Conservation (phyloP, 2,113 vertebrate species). For the Lates calcarifer region DNA sequence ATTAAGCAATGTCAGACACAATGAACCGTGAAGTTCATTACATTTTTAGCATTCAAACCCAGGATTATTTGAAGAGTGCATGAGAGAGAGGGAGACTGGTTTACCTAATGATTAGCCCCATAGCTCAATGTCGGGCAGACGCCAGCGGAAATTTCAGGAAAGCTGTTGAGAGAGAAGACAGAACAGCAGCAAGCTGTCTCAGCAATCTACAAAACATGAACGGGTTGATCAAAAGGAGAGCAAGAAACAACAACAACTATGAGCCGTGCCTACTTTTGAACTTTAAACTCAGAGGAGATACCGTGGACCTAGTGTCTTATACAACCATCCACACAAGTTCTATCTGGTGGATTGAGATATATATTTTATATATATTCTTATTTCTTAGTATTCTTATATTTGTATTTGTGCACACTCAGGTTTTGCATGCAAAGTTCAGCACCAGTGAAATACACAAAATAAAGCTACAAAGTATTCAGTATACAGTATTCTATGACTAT, state of each 20-base stretch:
- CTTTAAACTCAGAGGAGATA: constrained; percentile 33
- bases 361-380: too few relatives aligned
- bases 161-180: constrained; percentile 59
- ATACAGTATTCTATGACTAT: background rate
- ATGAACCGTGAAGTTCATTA: constrained; percentile 99
- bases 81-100: constrained; percentile 82
- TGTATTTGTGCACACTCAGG: background rate
- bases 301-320: background rate
- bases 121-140: constrained; percentile 86
- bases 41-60: constrained; percentile 98
- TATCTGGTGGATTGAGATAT: background rate
- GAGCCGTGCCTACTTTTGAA: constrained; percentile 48
- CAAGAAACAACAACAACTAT: constrained; percentile 41
- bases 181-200: constrained; percentile 62
- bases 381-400: background rate
- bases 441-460: background rate
- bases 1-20: constrained; percentile 99
- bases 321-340: background rate
- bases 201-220: constrained; percentile 44
- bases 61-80: constrained; percentile 94
- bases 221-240: constrained; percentile 58
- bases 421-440: background rate
- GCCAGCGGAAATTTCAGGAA: constrained; percentile 85
- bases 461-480: background rate
- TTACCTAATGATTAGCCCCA: constrained; percentile 96